Percentiles rank a stretch among this genome's conserved stretches.
Conservation (phyloP, 2,797 vertebrate species). For the Bradypodion ventrale region DNA sequence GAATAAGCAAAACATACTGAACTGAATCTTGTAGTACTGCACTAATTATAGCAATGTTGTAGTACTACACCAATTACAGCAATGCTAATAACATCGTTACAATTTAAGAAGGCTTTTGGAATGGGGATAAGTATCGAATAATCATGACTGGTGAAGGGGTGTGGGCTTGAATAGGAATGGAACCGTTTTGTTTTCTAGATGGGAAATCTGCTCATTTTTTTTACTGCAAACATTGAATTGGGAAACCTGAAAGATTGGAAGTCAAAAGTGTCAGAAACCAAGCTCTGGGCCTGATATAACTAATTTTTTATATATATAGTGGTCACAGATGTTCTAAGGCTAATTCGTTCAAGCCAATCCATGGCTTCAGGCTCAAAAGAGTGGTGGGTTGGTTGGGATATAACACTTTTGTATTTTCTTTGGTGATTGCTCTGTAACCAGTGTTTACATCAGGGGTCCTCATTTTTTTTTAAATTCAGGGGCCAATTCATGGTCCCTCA, state of each 20-base stretch:
- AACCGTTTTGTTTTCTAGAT: too few species aligned
- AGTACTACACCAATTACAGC: too few species aligned
- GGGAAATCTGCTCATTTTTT: background rate
- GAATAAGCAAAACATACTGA: slow-evolving; percentile 41
- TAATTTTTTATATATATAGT: background rate
- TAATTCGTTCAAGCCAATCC: background rate
- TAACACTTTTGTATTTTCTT: too few species aligned
- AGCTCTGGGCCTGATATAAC: too few species aligned
- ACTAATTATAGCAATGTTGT: too few species aligned
- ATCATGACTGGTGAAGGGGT: background rate
- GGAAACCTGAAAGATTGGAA: background rate
- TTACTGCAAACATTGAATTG: too few species aligned
- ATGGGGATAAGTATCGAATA: background rate
- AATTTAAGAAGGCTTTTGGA: background rate
- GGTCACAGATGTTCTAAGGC: too few species aligned
- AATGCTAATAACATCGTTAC: background rate
- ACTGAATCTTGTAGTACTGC: too few species aligned
- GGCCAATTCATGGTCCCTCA: too few species aligned
- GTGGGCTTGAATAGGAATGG: background rate
- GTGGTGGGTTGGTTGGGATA: background rate
- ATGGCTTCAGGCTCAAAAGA: too few species aligned
- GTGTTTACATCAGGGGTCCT: too few species aligned
- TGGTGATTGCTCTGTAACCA: background rate
- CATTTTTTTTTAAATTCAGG: too few species aligned
- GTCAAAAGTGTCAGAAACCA: background rate